Evolutionary conservation across 2,888 invertebrate genomes (phyloP).

Genomic region (Papilio demoleus): DNA sequence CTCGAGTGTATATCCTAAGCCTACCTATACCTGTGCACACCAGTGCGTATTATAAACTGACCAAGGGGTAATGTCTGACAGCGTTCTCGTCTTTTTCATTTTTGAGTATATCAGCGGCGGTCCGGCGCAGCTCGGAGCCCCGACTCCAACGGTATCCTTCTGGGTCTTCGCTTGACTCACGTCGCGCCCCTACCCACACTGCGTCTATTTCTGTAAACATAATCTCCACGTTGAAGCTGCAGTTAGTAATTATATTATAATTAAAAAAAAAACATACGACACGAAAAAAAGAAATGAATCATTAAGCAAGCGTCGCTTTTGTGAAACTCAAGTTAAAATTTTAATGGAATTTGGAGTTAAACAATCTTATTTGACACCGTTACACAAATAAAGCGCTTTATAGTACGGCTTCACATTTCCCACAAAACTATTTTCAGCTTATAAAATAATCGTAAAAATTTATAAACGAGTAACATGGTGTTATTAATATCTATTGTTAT

Average conservation of each 20-base stretch:
- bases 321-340: too few relatives aligned
- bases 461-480: too few relatives aligned
- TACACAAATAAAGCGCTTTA: too few relatives aligned
- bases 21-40: too few relatives aligned
- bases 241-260: neutral
- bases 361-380: too few relatives aligned
- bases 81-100: conserved; percentile 55
- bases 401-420: too few relatives aligned
- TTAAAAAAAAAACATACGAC: neutral
- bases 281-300: too few relatives aligned
- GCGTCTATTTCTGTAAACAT: conserved; percentile 61
- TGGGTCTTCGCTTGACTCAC: conserved; percentile 66
- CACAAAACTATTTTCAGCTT: neutral
- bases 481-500: neutral
- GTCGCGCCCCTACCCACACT: conserved; percentile 73
- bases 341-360: too few relatives aligned
- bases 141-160: conserved; percentile 70
- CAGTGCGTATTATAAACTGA: conserved; percentile 47
- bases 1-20: too few relatives aligned
- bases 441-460: neutral
- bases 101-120: conserved; percentile 63
- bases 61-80: conserved; percentile 62
- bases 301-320: too few relatives aligned
- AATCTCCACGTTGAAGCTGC: neutral
- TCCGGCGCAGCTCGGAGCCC: conserved; percentile 66